Evolutionary conservation across 2,888 invertebrate species (phyloP), one percentile per base, ranked within the genome.

Genomic region (Caenorhabditis macrosperma): DNA sequence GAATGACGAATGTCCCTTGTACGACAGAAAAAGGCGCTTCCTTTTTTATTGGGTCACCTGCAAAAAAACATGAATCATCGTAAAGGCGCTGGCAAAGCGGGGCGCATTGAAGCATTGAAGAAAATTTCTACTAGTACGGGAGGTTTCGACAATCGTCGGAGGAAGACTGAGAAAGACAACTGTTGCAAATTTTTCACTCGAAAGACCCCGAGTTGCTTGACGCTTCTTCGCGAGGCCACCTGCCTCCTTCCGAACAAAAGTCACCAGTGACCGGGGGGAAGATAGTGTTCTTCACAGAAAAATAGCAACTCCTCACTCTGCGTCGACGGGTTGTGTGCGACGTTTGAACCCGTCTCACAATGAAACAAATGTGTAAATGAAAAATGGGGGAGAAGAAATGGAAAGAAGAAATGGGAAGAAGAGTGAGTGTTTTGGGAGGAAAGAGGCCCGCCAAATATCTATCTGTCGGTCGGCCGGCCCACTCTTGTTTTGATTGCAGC

Each of bases 21-120:
- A 30, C 52, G 55, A 22, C 30, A 33, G 54, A 35, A 52, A 64
- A 17, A 35, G 52, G 38, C 26, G 22, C 30, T 46, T 67, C 44
- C 28, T 44, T 55, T 66, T 46, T 28, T 55, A 55, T 55, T 55
- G 55, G 50, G 17, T 3, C 44, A 38, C 44, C 44, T 44, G 44
- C 44, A 44, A 44, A 60, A 63, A 57, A 67, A 64, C 55, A 67
- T 67, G 66, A 67, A 44, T 67, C 66, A 67, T 67, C 55, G 66
- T 44, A 67, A 17, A 17, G 44, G n/a, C 17, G 17, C 44, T 44
- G 44, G 44, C n/a, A 44, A 9, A n/a, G 44, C 3, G n/a, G 3
- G 17, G 9, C 38, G 17, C 20, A n/a, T n/a, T n/a, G n/a, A n/a
- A 5, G 3, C n/a, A 44, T 44, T n/a, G n/a, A 44, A n/a, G 44